Percentiles rank a stretch among this genome's conserved stretches.
phyloP scores from a whole-genome alignment of 2,113 vertebrate genomes.

The Coturnix japonica region DNA sequence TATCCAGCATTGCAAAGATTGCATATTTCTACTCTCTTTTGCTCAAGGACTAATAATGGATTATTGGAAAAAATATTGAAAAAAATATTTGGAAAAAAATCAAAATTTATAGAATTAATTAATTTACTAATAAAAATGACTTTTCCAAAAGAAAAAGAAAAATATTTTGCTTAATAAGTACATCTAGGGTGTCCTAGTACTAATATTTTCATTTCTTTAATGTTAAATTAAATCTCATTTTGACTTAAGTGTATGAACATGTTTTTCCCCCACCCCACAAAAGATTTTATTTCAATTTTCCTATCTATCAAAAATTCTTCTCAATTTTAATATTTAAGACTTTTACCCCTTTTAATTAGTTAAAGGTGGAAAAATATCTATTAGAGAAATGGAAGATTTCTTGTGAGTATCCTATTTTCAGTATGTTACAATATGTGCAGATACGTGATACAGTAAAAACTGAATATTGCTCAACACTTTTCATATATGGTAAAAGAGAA shows the following conservation, averaged over 20 bases:
- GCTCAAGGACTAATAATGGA: not conserved
- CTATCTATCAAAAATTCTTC: not conserved
- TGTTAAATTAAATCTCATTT: not conserved
- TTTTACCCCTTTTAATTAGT: not conserved
- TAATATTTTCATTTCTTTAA: not conserved
- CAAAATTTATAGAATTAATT: not conserved
- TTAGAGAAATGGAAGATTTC: not conserved
- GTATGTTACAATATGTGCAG: not conserved
- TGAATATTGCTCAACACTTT: not conserved
- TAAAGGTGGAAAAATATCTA: not conserved
- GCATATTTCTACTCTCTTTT: not conserved
- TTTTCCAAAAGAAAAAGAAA: not conserved
- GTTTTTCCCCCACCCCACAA: not conserved
- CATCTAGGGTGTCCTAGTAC: not conserved
- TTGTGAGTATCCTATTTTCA: not conserved
- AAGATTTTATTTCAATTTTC: not conserved
- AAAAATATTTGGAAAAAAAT: not conserved
- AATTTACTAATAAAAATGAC: not conserved
- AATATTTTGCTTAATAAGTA: not conserved
- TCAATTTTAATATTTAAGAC: not conserved
- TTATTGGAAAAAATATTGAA: not conserved
- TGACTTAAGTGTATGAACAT: not conserved
- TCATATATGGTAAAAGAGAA: not conserved
- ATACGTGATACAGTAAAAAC: not conserved
- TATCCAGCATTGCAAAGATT: not conserved